A percentile compares a stretch with the other conserved stretches of the same genome.
Conservation (phyloP, 2,888 invertebrate species). For the Standfussiana lucernea region DNA sequence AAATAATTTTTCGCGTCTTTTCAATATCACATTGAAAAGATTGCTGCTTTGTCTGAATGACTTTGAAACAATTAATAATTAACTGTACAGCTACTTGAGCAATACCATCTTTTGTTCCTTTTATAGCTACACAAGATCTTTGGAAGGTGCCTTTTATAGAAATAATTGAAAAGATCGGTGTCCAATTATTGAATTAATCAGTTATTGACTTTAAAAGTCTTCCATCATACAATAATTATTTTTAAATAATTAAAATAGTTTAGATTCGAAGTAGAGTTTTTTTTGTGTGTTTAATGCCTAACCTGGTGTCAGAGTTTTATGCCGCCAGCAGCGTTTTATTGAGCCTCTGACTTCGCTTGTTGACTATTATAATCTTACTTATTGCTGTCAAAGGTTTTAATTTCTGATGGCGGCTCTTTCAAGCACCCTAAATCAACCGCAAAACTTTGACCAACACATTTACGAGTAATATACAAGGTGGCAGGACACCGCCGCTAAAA, state of each 20-base stretch:
- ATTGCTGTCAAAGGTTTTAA: not conserved
- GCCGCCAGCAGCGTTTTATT: too few species aligned
- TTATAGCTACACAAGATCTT: not conserved
- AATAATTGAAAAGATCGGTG: not conserved
- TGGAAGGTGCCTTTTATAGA: not conserved
- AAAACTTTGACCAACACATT: slow-evolving; percentile 17
- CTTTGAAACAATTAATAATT: not conserved
- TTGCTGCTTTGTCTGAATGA: not conserved
- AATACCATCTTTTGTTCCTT: not conserved
- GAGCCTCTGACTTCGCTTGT: not conserved
- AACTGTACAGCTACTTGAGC: not conserved
- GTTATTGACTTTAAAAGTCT: not conserved
- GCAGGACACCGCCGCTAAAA: too few species aligned
- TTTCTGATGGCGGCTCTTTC: too few species aligned
- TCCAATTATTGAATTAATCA: not conserved
- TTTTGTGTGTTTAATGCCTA: too few species aligned
- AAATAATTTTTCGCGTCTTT: not conserved
- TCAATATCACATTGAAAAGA: not conserved
- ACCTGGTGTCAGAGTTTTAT: too few species aligned
- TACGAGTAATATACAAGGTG: too few species aligned
- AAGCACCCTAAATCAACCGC: not conserved
- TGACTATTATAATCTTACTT: not conserved
- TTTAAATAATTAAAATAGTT: not conserved
- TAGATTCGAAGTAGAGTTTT: not conserved
- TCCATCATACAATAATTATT: not conserved